These are phyloP conservation scores for Helicoverpa armigera DNA, from an alignment of 1,140 invertebrate species.

Conservation along the genomic window DNA sequence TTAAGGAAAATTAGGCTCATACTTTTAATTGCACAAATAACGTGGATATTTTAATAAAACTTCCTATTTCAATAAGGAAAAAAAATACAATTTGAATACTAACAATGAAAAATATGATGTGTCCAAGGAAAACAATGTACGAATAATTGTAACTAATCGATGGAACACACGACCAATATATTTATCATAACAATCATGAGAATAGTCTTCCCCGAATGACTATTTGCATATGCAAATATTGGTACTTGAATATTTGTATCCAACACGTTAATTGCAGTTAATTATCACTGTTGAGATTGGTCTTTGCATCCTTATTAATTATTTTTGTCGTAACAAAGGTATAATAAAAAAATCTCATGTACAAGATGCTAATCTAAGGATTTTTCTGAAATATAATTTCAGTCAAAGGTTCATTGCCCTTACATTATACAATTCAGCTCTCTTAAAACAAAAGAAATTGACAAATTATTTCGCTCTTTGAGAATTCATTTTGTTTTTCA, in stretches of 20 bases:
- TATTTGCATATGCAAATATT: constrained; percentile 49
- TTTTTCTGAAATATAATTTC: background rate
- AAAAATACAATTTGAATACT: constrained; percentile 9
- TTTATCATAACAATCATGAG: constrained; percentile 44
- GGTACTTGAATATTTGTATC: constrained; percentile 44
- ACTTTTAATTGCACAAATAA: background rate
- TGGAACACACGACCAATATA: constrained; percentile 43
- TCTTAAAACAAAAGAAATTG: constrained; percentile 15
- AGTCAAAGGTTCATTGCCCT: constrained; percentile 30
- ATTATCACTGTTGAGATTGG: background rate
- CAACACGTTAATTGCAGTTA: background rate
- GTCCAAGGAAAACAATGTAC: constrained; percentile 13
- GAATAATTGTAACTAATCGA: constrained; percentile 38
- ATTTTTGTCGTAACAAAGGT: background rate
- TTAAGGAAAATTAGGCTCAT: background rate
- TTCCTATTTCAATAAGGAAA: constrained; percentile 21
- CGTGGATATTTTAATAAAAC: background rate
- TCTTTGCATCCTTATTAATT: background rate
- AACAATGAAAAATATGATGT: constrained; percentile 18
- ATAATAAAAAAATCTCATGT: background rate
- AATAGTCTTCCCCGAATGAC: constrained; percentile 24
- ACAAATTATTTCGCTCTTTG: background rate
- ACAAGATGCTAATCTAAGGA: background rate
- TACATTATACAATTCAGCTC: background rate
- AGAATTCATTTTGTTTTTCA: background rate